Conservation (phyloP, 1,140 invertebrate species). For the Penaeus japonicus region DNA sequence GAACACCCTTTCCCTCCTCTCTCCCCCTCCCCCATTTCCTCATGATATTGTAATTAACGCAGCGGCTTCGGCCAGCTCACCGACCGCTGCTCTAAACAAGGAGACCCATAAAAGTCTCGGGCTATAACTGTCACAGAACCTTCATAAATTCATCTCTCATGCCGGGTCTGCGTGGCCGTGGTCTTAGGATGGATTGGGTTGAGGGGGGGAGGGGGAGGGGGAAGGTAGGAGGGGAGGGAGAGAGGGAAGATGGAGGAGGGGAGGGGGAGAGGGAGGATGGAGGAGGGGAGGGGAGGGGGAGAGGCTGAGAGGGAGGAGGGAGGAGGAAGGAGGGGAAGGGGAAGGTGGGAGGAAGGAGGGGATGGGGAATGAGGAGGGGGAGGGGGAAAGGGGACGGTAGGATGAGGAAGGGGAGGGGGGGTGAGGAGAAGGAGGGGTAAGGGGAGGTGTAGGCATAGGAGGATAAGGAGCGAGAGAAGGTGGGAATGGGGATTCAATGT, state of each 20-base stretch:
- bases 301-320: too few species aligned
- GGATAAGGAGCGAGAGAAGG: too few species aligned
- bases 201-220: not conserved
- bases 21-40: not conserved
- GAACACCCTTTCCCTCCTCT: not conserved
- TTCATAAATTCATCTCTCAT: constrained; percentile 37
- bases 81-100: not conserved
- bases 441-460: too few species aligned
- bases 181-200: too few species aligned
- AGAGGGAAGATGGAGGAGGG: not conserved
- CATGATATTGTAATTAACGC: constrained; percentile 17
- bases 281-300: too few species aligned
- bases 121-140: constrained; percentile 27
- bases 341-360: too few species aligned
- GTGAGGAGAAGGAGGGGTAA: too few species aligned
- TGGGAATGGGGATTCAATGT: too few species aligned
- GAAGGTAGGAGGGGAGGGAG: not conserved
- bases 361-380: too few species aligned
- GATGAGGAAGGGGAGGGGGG: too few species aligned
- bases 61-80: not conserved
- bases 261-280: too few species aligned
- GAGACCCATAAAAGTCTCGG: constrained; percentile 9
- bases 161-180: not conserved
- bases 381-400: too few species aligned
- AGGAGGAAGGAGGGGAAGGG: not conserved